These are phyloP conservation scores for Melanotaenia boesemani DNA, from an alignment of 2,797 vertebrate genomes.

Conservation along the genomic window DNA sequence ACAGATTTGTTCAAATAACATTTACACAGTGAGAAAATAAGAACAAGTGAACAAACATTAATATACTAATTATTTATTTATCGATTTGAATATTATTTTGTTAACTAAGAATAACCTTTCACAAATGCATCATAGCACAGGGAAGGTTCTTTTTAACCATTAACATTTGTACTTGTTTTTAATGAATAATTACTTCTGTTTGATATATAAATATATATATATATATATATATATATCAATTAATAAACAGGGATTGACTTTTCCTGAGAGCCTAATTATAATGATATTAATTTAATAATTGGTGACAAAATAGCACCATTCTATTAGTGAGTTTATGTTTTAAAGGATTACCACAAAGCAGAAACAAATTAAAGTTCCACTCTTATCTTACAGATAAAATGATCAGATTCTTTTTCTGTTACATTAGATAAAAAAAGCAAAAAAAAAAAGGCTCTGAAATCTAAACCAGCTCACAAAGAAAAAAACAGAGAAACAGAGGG, in stretches of 20 bases:
- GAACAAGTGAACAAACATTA: no score
- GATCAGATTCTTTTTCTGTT: not conserved
- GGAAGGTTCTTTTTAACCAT: no score
- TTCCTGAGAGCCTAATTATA: conserved; percentile 38
- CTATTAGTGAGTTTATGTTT: conserved; percentile 45
- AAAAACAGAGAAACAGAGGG: conserved; percentile 17
- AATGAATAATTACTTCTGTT: no score
- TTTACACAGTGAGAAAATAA: not conserved
- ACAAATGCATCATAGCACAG: no score
- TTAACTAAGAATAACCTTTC: no score
- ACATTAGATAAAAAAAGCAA: not conserved
- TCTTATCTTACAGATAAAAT: conserved; percentile 34
- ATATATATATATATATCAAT: not conserved
- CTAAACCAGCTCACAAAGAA: conserved; percentile 22
- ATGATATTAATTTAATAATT: conserved; percentile 55
- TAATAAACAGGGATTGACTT: conserved; percentile 46
- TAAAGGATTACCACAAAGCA: conserved; percentile 1
- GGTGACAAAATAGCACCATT: conserved; percentile 49
- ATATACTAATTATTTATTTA: no score
- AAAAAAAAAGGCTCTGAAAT: conserved; percentile 21
- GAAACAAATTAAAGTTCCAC: conserved; percentile 17
- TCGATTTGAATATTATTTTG: no score
- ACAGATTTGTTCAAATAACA: not conserved
- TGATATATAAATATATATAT: no score
- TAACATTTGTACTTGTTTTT: no score